Conservation (phyloP, 2,113 vertebrate species). For the Tringa solitaria region DNA sequence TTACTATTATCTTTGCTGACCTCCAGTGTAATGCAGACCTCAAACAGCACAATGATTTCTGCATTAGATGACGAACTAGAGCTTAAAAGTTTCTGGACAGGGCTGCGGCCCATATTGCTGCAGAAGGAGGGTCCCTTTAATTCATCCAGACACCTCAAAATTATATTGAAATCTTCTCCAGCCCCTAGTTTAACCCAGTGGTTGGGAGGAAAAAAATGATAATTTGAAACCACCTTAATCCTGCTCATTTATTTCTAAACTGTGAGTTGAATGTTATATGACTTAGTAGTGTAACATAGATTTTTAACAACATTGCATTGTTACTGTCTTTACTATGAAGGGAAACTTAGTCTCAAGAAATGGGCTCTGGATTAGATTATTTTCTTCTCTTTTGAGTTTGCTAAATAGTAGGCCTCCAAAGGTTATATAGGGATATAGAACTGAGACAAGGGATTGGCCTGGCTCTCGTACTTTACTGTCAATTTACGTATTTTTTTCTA, state of each 20-base stretch:
- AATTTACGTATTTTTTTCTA: not conserved
- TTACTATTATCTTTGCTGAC: not conserved
- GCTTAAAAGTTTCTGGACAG: not conserved
- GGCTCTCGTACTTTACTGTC: not conserved
- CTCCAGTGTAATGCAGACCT: not conserved
- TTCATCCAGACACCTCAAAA: not conserved
- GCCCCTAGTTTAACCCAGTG: accelerated
- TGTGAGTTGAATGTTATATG: not conserved
- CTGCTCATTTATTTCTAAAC: not conserved
- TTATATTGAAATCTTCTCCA: not conserved
- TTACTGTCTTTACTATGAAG: not conserved
- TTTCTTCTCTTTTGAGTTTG: not conserved
- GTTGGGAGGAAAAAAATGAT: accelerated
- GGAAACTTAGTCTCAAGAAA: not conserved
- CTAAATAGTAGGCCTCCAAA: not conserved
- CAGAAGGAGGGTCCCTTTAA: not conserved
- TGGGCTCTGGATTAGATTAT: not conserved
- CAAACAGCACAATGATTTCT: not conserved
- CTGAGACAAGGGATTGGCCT: not conserved
- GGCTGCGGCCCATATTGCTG: not conserved
- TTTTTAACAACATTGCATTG: not conserved
- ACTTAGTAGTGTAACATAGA: accelerated
- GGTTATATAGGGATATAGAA: not conserved
- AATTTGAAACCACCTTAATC: not conserved
- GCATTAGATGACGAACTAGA: not conserved